These are phyloP conservation scores for Pyrocephalus nanus DNA, from an alignment of 2,797 vertebrate species.

Conservation along the genomic window DNA sequence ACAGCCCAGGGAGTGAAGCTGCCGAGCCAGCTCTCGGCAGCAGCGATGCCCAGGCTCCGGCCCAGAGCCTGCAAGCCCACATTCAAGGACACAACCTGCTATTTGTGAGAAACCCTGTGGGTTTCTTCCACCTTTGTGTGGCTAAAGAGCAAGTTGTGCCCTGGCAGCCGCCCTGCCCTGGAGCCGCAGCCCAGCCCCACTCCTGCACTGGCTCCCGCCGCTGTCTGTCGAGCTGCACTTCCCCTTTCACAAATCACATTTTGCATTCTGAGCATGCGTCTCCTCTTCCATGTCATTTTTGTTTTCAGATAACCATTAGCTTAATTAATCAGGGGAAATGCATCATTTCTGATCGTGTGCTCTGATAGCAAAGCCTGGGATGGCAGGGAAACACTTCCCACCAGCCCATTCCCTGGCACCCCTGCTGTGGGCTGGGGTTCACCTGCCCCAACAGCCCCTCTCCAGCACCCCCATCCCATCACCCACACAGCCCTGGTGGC, in stretches of 20 bases:
- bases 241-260: conserved; percentile 51
- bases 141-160: not conserved
- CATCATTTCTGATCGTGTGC: not conserved
- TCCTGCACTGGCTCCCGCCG: conserved; percentile 2
- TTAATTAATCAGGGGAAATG: conserved; percentile 50
- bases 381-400: not conserved
- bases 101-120: accelerated
- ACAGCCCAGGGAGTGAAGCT: not conserved
- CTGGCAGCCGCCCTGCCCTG: not conserved
- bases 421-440: accelerated
- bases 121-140: not conserved
- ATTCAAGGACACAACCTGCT: accelerated
- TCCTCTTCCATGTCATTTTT: conserved; percentile 56
- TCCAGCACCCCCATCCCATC: not conserved
- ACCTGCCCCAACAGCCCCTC: not conserved
- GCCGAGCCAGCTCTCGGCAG: not conserved
- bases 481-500: not conserved
- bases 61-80: not conserved
- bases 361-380: not conserved
- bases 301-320: conserved; percentile 61
- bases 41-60: not conserved
- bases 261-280: conserved; percentile 61
- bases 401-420: not conserved
- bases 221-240: conserved; percentile 33
- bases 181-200: not conserved